phyloP scores from a whole-genome alignment of 2,113 vertebrate species.

The Aegotheles bennettii region DNA sequence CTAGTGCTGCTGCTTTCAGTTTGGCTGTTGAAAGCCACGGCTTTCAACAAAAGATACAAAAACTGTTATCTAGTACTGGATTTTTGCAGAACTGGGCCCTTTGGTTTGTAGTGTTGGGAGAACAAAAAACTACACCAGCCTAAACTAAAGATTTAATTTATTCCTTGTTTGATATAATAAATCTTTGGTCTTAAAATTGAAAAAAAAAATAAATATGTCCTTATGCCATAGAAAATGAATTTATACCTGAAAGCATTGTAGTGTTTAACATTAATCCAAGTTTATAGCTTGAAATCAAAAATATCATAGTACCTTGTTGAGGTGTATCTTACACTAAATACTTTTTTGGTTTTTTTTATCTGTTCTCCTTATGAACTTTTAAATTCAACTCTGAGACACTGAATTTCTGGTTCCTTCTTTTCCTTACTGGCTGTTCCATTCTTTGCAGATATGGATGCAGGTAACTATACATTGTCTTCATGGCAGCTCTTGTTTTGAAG shows the following conservation, averaged over 20 bases:
- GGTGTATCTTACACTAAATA: neutral
- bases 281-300: neutral
- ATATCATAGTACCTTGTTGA: neutral
- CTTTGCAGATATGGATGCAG: slow-evolving; percentile 99
- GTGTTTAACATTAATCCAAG: neutral
- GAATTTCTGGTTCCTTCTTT: slow-evolving; percentile 86
- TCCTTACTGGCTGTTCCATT: slow-evolving; percentile 84
- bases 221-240: neutral
- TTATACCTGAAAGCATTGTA: neutral
- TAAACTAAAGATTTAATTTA: neutral
- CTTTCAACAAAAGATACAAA: no score
- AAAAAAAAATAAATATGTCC: no score
- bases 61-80: neutral
- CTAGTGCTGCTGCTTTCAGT: neutral
- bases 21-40: neutral
- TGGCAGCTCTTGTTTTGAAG: slow-evolving; percentile 69
- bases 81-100: neutral
- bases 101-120: neutral
- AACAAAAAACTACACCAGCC: neutral
- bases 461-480: slow-evolving; percentile 85
- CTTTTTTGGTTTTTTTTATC: slow-evolving; percentile 43
- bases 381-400: slow-evolving; percentile 77
- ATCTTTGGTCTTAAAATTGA: neutral
- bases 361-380: slow-evolving; percentile 67
- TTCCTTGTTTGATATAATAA: neutral